These are phyloP conservation scores for Cheilinus undulatus DNA, from an alignment of 2,113 vertebrate genomes.

Conservation along the genomic window DNA sequence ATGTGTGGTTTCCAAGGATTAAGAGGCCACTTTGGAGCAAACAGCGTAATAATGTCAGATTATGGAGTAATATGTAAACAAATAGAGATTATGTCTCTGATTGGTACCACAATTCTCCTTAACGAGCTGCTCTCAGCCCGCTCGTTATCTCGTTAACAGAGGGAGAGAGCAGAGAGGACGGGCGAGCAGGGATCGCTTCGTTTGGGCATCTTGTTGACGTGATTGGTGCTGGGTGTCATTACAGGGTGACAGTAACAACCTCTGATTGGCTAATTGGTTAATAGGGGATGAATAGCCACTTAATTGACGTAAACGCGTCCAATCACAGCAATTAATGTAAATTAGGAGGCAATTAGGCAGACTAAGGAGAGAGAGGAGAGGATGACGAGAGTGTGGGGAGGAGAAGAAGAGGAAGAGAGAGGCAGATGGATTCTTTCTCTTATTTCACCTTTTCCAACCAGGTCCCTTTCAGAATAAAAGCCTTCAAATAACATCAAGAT, in stretches of 20 bases:
- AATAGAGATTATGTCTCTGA: too few species aligned
- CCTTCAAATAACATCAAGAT: not conserved
- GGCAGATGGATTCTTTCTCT: not conserved
- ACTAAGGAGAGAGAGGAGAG: conserved; percentile 7
- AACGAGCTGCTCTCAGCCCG: conserved; percentile 12
- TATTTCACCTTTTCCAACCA: conserved; percentile 3
- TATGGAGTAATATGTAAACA: too few species aligned
- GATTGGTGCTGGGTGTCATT: conserved; percentile 57
- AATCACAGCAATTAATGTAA: conserved; percentile 67
- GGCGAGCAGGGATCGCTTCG: not conserved
- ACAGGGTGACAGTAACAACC: conserved; percentile 50
- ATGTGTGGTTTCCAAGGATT: too few species aligned
- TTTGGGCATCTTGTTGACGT: conserved; percentile 30
- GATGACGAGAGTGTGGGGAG: not conserved
- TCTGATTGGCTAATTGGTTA: conserved; percentile 72
- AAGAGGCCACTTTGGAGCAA: too few species aligned
- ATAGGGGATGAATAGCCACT: conserved; percentile 60
- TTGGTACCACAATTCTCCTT: conserved; percentile 4
- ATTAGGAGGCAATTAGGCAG: conserved; percentile 61
- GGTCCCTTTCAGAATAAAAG: conserved; percentile 35
- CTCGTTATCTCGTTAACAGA: conserved; percentile 35
- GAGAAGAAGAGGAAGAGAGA: too few species aligned
- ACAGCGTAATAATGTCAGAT: too few species aligned
- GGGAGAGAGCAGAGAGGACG: not conserved
- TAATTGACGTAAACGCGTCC: conserved; percentile 63